These are phyloP conservation scores for Mirza zaza DNA, from an alignment of 2,113 vertebrate species.

Conservation along the genomic window DNA sequence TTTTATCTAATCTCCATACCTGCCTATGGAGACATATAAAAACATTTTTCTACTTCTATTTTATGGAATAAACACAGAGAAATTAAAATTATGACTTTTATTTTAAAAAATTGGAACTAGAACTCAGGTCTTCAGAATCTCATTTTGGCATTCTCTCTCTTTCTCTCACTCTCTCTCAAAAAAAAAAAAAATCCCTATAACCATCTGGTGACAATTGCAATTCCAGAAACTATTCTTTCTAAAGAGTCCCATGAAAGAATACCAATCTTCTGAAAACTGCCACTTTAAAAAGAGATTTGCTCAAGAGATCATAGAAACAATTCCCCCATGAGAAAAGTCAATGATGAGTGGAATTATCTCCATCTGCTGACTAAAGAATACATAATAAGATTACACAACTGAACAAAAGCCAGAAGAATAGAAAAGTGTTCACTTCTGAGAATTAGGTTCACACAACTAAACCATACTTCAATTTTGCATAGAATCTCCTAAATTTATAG, in stretches of 20 bases:
- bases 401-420: neutral
- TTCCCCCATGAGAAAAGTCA: neutral
- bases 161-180: no score
- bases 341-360: constrained; percentile 26
- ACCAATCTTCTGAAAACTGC: neutral
- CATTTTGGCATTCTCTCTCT: neutral
- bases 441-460: neutral
- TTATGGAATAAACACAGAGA: neutral
- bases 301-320: constrained; percentile 38
- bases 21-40: neutral
- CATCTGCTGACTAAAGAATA: neutral
- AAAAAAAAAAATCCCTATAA: neutral
- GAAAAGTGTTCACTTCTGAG: neutral
- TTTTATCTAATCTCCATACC: neutral
- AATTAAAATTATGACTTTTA: neutral
- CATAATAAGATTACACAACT: neutral
- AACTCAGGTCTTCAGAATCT: neutral
- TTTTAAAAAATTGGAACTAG: neutral
- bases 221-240: constrained; percentile 25
- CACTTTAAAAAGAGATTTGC: constrained; percentile 30
- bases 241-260: neutral
- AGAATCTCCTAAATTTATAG: neutral
- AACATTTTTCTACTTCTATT: neutral
- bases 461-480: neutral
- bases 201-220: neutral